Evolutionary conservation across 2,113 vertebrate genomes (phyloP).

Genomic region (Tetraodon nigroviridis): DNA sequence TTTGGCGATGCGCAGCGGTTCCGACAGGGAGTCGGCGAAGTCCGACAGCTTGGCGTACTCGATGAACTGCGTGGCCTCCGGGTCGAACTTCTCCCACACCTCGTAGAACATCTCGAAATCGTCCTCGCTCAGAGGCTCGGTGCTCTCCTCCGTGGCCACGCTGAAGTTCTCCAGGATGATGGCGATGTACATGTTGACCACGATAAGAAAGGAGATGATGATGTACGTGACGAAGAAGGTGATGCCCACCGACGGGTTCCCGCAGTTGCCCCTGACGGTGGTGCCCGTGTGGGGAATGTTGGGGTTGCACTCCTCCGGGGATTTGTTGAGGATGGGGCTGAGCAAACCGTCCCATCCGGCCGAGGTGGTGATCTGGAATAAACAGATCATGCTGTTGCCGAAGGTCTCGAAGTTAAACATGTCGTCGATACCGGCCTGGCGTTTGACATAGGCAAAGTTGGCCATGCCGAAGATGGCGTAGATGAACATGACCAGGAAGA

Average conservation of each 20-base stretch:
- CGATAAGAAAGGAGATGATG: constrained; percentile 99
- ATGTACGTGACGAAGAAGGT: constrained; percentile 98
- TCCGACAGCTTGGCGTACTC: constrained; percentile 89
- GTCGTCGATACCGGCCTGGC: constrained; percentile 87
- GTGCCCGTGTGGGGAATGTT: constrained; percentile 80
- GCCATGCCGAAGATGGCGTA: constrained; percentile 99
- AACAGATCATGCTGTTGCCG: constrained; percentile 96
- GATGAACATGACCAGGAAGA: constrained; percentile 98
- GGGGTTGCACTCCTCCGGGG: constrained; percentile 86
- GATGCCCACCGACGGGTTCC: constrained; percentile 94
- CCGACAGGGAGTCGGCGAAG: constrained; percentile 90
- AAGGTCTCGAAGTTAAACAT: constrained; percentile 99
- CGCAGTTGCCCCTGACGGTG: constrained; percentile 82
- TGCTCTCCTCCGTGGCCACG: constrained; percentile 98
- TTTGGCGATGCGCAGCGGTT: constrained; percentile 89
- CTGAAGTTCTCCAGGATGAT: constrained; percentile 99
- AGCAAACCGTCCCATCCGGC: constrained; percentile 97
- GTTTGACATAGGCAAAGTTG: constrained; percentile 95
- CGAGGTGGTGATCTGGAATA: constrained; percentile 97
- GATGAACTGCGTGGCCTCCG: constrained; percentile 97
- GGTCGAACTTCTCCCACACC: constrained; percentile 98
- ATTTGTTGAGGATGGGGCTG: constrained; percentile 92
- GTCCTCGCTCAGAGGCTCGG: constrained; percentile 93
- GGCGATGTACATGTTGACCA: constrained; percentile 99
- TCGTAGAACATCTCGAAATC: constrained; percentile 99